Evolutionary conservation across 1,140 invertebrate species (phyloP), one percentile per base, ranked within the genome.

Genomic region (Mamestra configurata): DNA sequence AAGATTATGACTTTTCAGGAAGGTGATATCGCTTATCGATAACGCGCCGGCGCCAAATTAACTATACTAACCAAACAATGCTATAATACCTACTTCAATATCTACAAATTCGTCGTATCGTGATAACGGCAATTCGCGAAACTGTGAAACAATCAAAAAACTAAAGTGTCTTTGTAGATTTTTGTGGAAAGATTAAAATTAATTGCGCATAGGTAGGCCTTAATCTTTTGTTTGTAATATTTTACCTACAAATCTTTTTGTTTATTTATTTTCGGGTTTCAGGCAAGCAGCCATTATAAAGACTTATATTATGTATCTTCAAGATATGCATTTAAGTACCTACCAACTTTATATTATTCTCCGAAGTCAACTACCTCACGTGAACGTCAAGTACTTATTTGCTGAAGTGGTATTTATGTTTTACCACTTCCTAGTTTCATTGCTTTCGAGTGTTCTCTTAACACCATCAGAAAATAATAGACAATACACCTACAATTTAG

Each of bases 11-110:
- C 22, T 24, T 70, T 46, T 70, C 43, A 70, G 22, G 40, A 40
- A 35, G 0, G 11, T 27, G 66, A 49, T 70, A 49, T 27, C 22
- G 20, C 37, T 70, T 49, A 70, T 49, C 66, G 20, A 27, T 70
- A 22, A 13, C 40, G 40, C 66, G 40, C 66, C 40, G 66, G 66
- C 66, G 66, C 66, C 66, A 49, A 70, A 46, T 66, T 49, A n/a
- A 49, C 20, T 70, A 22, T 46, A 18, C 59, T 18, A 35, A n/a
- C 35, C 18, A 66, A 10, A 18, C 35, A 46, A 46, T 70, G 18
- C 35, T 68, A 46, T 15, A 24, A 49, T 46, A 70, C n/a, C n/a
- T n/a, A n/a, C 37, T 15, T 40, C 18, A 40, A 8, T 66, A 66
- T 70, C 37, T 24, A 70, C 8, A 22, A 22, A 46, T 70, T 70